Evolutionary conservation across 2,113 vertebrate species (phyloP).

Genomic region (Vireo altiloquus): DNA sequence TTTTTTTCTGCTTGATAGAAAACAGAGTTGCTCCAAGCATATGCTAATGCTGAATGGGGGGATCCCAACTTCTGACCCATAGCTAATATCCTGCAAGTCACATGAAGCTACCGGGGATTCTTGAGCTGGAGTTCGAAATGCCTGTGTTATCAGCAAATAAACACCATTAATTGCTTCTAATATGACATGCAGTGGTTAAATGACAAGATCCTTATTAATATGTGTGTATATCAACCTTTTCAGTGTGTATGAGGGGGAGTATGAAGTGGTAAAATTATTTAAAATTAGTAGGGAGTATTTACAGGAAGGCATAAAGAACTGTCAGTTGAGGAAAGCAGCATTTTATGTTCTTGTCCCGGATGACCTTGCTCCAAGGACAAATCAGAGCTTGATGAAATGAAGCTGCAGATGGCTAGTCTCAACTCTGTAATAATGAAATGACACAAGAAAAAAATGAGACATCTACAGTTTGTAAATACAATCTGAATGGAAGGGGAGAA

Average conservation of each 20-base stretch:
- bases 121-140: constrained; percentile 47
- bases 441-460: constrained; percentile 57
- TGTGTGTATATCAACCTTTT: constrained; percentile 22
- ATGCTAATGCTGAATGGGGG: constrained; percentile 44
- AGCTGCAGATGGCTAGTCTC: constrained; percentile 72
- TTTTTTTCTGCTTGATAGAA: constrained; percentile 47
- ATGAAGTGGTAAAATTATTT: constrained; percentile 48
- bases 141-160: constrained; percentile 63
- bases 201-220: constrained; percentile 42
- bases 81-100: constrained; percentile 63
- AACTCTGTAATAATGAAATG: constrained; percentile 69
- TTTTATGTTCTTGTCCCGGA: constrained; percentile 66
- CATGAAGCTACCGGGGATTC: constrained; percentile 49
- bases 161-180: constrained; percentile 54
- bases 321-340: constrained; percentile 59
- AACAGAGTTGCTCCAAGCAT: constrained; percentile 20
- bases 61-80: constrained; percentile 65
- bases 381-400: constrained; percentile 68
- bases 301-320: constrained; percentile 65
- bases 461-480: constrained; percentile 59
- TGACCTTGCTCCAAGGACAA: constrained; percentile 76
- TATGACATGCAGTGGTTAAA: constrained; percentile 27
- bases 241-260: constrained; percentile 13
- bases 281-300: constrained; percentile 64
- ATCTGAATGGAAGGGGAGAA: constrained; percentile 21